Evolutionary conservation across 2,888 invertebrate genomes (phyloP).

Genomic region (Plagodis dolabraria): DNA sequence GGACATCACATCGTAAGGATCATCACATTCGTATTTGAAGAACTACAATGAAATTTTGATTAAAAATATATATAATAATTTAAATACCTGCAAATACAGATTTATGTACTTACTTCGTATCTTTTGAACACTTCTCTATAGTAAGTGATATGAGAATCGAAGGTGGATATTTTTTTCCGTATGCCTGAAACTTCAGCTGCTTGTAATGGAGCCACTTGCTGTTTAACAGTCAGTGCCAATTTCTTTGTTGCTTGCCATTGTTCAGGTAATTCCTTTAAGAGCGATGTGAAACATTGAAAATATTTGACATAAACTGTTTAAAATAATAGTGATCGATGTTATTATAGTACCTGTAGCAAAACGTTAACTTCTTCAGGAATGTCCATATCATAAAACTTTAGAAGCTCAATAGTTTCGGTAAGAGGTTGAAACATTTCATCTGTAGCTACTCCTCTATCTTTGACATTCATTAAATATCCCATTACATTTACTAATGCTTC

Average conservation of each 20-base stretch:
- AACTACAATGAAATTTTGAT: conserved; percentile 64
- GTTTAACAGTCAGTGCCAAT: conserved; percentile 94
- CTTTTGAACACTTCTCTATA: conserved; percentile 95
- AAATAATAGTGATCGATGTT: no score
- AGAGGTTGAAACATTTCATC: conserved; percentile 98
- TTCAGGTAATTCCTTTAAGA: conserved; percentile 93
- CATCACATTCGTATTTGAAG: conserved; percentile 89
- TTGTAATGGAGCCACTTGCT: conserved; percentile 97
- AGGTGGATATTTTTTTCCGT: conserved; percentile 92
- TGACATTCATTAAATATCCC: conserved; percentile 96
- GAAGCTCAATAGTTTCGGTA: conserved; percentile 95
- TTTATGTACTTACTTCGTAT: conserved; percentile 72
- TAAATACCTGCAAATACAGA: no score
- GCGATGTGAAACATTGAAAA: conserved; percentile 5
- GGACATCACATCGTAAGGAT: conserved; percentile 91
- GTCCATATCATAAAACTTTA: conserved; percentile 98
- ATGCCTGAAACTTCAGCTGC: conserved; percentile 97
- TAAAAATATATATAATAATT: no score
- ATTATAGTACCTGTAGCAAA: conserved; percentile 87
- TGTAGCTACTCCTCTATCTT: conserved; percentile 93
- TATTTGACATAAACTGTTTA: no score
- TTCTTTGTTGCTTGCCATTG: conserved; percentile 98
- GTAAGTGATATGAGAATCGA: conserved; percentile 92
- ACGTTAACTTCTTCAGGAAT: conserved; percentile 98
- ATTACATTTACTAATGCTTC: conserved; percentile 95